Evolutionary conservation across 2,888 invertebrate genomes (phyloP), one percentile per base, ranked within the genome.

Genomic region (Diogma glabrata): DNA sequence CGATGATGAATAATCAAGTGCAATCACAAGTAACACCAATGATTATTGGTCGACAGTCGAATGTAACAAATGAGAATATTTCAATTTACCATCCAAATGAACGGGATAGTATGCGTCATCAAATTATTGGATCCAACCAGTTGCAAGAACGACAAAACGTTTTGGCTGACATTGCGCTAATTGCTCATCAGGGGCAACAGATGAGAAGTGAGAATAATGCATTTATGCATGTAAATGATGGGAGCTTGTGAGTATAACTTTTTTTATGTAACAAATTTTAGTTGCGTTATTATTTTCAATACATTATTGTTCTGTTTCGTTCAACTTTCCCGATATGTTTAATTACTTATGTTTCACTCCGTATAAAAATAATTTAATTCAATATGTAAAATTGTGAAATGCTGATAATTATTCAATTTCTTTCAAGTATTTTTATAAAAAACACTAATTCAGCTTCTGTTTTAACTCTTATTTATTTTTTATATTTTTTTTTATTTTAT

Each of bases 1-100:
- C 36, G 51, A 26, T 46, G 51, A 52, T 12, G 14, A 14, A 22
- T 9, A 45, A 45, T 45, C 40, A 28, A 12, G 26, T 17, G 10
- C 52, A 51, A 12, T 54, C 53, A 22, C 55, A 56, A 43, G 56
- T 57, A 12, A 54, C 57, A 17, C 58, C 58, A 55, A 56, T 58
- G 23, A 51, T 59, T 24, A 56, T 54, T 20, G 22, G 22, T 40
- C 16, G 56, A 51, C 28, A 53, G 10, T 12, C n/a, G 19, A 12
- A 12, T 16, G 10, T 19, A 16, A 23, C 47, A 30, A 47, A 20
- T 30, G 19, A 40, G 22, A 40, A 40, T 40, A 40, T 40, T 20
- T 20, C 40, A 19, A 19, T 40, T 19, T 40, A 40, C 22, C 40
- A 40, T 12, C 6, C 40, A n/a, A 40, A 12, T 40, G n/a, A 19